Evolutionary conservation across 2,113 vertebrate species (phyloP).

Genomic region (Semicossyphus pulcher): DNA sequence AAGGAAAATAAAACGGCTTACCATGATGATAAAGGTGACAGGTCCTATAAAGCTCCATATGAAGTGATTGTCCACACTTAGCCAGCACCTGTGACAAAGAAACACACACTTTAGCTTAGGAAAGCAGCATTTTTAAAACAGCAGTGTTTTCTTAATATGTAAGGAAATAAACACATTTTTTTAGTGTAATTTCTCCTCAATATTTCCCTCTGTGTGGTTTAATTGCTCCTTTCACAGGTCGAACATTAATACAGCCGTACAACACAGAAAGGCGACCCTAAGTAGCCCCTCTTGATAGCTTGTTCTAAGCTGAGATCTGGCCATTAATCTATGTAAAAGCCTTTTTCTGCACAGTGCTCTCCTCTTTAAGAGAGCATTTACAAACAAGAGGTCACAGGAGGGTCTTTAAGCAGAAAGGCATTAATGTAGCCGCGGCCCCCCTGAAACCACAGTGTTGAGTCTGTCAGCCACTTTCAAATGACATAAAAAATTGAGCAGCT

Average conservation of each 20-base stretch:
- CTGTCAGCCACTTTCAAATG: slow-evolving; percentile 86
- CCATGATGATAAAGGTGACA: slow-evolving; percentile 98
- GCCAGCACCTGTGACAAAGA: slow-evolving; percentile 91
- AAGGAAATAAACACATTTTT: background rate
- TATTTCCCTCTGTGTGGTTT: slow-evolving; percentile 30
- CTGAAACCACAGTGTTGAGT: slow-evolving; percentile 85
- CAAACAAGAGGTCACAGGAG: slow-evolving; percentile 84
- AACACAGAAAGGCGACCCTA: slow-evolving; percentile 37
- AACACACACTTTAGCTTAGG: slow-evolving; percentile 45
- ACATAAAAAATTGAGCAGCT: slow-evolving; percentile 80
- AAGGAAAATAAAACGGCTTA: slow-evolving; percentile 82
- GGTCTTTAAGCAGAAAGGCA: slow-evolving; percentile 85
- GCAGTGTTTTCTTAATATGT: background rate
- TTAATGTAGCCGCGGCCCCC: slow-evolving; percentile 84
- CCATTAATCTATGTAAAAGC: slow-evolving; percentile 84
- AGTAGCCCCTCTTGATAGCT: slow-evolving; percentile 43
- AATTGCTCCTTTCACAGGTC: background rate
- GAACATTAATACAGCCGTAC: slow-evolving; percentile 22
- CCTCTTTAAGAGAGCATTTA: slow-evolving; percentile 82
- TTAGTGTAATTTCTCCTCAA: slow-evolving; percentile 35
- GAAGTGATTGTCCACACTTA: slow-evolving; percentile 98
- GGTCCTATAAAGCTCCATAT: slow-evolving; percentile 99
- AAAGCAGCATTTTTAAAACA: background rate
- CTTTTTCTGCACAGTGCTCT: slow-evolving; percentile 77
- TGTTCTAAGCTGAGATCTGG: slow-evolving; percentile 61